Evolutionary conservation across 1,140 invertebrate species (phyloP), one percentile per base, ranked within the genome.

Genomic region (Riptortus pedestris): DNA sequence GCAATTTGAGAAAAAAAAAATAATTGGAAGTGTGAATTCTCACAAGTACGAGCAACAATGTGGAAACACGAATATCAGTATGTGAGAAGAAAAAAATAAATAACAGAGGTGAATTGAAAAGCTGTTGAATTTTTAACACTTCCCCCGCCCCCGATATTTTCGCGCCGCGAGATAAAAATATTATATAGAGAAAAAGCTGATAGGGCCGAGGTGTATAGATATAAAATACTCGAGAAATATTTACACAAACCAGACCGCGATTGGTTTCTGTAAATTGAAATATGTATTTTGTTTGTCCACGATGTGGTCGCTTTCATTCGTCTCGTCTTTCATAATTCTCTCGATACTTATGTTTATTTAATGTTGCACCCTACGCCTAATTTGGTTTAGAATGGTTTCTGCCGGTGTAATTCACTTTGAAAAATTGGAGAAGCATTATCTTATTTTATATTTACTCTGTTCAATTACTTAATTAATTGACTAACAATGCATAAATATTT

Each of bases 161-260:
- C 11, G n/a, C 45, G 22, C 22, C n/a, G 22, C 7, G 16, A 5
- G 45, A 47, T 20, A 2, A 47, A 2, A n/a, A 9, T n/a, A 47
- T 1, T 20, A 47, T 22, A 47, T 47, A 47, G 18, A 47, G 22
- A 47, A n/a, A 22, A 47, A 47, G 18, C 45, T 47, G 7, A 47
- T 47, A 47, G n/a, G n/a, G 22, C 22, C 22, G 45, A 47, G 18
- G 18, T 47, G n/a, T 9, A 47, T 47, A 47, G 45, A 47, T 20
- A 47, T 47, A 47, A 47, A 47, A 47, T 47, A 47, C 45, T n/a
- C n/a, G n/a, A n/a, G 45, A 47, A 20, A 47, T 47, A 47, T 47
- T 47, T 47, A n/a, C 45, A 47, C 7, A 47, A n/a, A 2, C 4
- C 0, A n/a, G 22, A 47, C 45, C 9, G 45, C 45, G 7, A 47